phyloP scores from a whole-genome alignment of 2,113 vertebrate species.

The Alaudala cheleensis region DNA sequence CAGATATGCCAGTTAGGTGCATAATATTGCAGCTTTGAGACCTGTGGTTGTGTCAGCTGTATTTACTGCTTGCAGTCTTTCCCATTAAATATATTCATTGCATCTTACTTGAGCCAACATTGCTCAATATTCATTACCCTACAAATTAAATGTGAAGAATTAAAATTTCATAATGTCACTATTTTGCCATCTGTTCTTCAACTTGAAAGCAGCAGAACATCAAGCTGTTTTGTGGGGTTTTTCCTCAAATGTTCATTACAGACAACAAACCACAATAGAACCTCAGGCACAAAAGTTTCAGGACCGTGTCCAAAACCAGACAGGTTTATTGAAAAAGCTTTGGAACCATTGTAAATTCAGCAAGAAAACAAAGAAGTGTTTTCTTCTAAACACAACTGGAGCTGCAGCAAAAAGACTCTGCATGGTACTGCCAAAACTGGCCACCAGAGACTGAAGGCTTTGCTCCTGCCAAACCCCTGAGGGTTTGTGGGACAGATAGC shows the following conservation, averaged over 20 bases:
- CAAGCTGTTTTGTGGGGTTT: background rate
- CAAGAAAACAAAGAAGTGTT: background rate
- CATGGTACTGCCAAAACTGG: background rate
- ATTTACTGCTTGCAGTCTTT: background rate
- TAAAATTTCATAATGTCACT: constrained; percentile 17
- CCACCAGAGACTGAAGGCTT: background rate
- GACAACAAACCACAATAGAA: background rate
- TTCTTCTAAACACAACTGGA: background rate
- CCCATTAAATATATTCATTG: background rate
- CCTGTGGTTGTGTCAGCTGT: background rate
- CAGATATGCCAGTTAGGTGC: background rate
- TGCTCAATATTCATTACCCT: constrained; percentile 7
- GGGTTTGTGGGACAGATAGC: background rate
- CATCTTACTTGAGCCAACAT: background rate
- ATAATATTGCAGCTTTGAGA: background rate
- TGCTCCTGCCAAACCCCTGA: background rate
- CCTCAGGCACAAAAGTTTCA: background rate
- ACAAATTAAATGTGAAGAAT: constrained; percentile 43
- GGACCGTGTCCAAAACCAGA: background rate
- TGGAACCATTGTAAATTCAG: background rate
- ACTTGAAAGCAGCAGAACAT: background rate
- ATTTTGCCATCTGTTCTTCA: constrained; percentile 15
- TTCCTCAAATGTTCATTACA: background rate
- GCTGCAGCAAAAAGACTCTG: no score
- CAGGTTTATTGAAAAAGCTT: background rate